These are phyloP conservation scores for Cylindroiulus punctatus DNA, from an alignment of 2,888 invertebrate genomes.

Conservation along the genomic window DNA sequence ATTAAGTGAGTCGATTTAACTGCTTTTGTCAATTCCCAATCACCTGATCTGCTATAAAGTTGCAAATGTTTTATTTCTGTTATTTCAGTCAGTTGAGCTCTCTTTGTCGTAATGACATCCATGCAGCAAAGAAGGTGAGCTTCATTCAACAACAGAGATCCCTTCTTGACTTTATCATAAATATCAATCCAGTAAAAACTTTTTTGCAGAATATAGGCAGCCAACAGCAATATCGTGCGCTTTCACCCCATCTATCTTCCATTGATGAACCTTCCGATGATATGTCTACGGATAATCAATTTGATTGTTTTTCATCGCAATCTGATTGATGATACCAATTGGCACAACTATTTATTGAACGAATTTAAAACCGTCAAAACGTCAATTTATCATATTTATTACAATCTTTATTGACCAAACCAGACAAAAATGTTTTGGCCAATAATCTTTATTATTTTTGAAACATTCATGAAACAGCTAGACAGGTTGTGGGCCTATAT, in stretches of 20 bases:
- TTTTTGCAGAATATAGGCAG: background rate
- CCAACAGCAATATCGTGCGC: background rate
- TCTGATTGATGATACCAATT: background rate
- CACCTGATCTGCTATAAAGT: background rate
- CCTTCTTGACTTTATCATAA: background rate
- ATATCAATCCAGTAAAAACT: background rate
- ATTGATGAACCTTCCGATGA: slow-evolving; percentile 6
- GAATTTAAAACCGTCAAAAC: background rate
- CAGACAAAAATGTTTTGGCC: background rate
- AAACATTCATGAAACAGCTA: too few relatives aligned
- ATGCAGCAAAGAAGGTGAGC: background rate
- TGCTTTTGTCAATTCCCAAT: background rate
- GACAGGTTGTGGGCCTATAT: too few relatives aligned
- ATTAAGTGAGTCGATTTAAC: background rate
- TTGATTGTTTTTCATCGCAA: background rate
- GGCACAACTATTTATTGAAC: background rate
- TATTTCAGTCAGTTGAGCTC: background rate
- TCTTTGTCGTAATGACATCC: background rate
- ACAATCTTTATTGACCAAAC: background rate
- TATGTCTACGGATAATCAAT: background rate
- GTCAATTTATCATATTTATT: background rate
- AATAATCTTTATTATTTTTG: too few relatives aligned
- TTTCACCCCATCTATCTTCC: slow-evolving; percentile 31
- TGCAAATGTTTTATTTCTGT: too few relatives aligned
- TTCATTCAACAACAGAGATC: background rate